Evolutionary conservation across 2,113 vertebrate species (phyloP), one percentile per base, ranked within the genome.

Genomic region (Colistium nudipinnis): DNA sequence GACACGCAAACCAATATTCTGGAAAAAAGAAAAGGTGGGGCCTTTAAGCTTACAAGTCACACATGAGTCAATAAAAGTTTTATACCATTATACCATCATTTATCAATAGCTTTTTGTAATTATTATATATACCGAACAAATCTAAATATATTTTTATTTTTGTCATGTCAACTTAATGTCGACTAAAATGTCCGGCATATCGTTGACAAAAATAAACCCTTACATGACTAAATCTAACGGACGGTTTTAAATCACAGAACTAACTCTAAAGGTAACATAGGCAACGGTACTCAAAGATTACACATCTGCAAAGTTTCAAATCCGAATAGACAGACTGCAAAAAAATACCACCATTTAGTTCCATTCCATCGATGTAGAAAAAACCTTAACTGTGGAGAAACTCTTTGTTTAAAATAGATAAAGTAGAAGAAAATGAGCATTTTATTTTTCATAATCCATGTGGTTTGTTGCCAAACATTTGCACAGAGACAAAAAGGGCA

Each of bases 361-460:
- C 48, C 33, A 51, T 39, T 9, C 27, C 33, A 39, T 24, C n/a
- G 8, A n/a, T n/a, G n/a, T n/a, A n/a, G n/a, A n/a, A n/a, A n/a
- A n/a, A n/a, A 45, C 8, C 33, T 48, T 47, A 53, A 19, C 10
- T 38, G 30, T 1, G 19, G 7, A 52, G 28, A 47, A 38, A 8
- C 11, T 47, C 3, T 3, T 30, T 60, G 35, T 59, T 51, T 33
- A 10, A 52, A 60, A 20, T 38, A 10, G 43, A 30, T 11, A 19
- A 22, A 70, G n/a, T n/a, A 47, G 39, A 44, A 33, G 30, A n/a
- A 62, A 62, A 54, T 47, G 2, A 54, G 16, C 20, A 62, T 51
- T 30, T 30, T 1, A 47, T 60, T 53, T 44, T 14, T 44, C 38
- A 62, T 39, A 54, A 28, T 62, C 1, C 20, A 62, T 28, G 17